Base-by-base conservation (phyloP, 2,113 vertebrate species). In the Pygoscelis antarcticus region DNA sequence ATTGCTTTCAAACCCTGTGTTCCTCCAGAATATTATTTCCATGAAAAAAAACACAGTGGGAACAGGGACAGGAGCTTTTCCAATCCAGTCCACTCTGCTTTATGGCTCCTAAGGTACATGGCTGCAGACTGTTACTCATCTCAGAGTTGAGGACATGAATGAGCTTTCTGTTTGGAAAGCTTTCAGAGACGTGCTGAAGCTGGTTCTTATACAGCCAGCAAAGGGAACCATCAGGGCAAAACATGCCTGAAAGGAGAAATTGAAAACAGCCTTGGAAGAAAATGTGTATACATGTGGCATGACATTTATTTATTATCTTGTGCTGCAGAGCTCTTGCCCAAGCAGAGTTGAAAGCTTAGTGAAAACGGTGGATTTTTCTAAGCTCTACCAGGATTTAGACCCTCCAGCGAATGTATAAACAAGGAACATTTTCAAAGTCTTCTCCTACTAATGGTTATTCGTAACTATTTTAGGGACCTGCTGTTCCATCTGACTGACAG, bases 251-350 rank as follows among this genome's bases (percentile, higher is more conserved):
- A 60, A 93, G 85, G 36, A 95, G 87, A 97, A 96, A 97, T 89
- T 94, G 93, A 90, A 97, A 97, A 93, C 96, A 97, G 96, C 75
- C 86, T 94, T 64, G 79, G 82, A 96, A 82, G 77, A 81, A 93
- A 93, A 96, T 68, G 85, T 96, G 85, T 92, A 83, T 92, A 94
- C 93, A 89, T 74, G 76, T 94, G 96, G 95, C 90, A 93, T 95
- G 91, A 87, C 85, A 75, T 95, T 83, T 96, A 97, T 97, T 95
- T 97, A 96, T 97, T 97, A 93, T 97, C 66, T 81, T 57, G 47
- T 74, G 77, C 76, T 93, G 81, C 27, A 55, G 72, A 83, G 70
- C 36, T 78, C 66, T 95, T 96, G 90, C 74, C 69, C 81, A 91
- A 92, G 91, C 89, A 87, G 89, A 95, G 89, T 94, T 95, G 83